Percentiles rank a stretch among this genome's conserved stretches.
phyloP scores from a whole-genome alignment of 2,113 vertebrate genomes.

The Procavia capensis region DNA sequence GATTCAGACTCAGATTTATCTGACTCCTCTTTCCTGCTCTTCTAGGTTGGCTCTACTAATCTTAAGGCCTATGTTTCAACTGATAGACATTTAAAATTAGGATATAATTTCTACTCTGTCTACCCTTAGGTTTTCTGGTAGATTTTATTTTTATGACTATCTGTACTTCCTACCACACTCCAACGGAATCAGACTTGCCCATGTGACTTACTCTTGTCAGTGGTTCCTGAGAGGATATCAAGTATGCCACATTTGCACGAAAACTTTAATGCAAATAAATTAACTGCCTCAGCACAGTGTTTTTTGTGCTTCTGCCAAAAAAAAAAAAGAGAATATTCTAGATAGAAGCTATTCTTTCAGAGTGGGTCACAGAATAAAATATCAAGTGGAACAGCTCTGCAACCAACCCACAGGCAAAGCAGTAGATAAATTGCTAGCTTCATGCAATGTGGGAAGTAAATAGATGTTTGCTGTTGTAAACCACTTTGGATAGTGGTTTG shows the following conservation, averaged over 20 bases:
- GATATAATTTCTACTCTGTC: not conserved
- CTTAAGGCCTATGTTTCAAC: not conserved
- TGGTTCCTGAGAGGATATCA: not conserved
- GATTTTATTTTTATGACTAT: not conserved
- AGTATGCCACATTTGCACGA: not conserved
- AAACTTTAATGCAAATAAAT: not conserved
- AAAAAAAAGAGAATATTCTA: not conserved
- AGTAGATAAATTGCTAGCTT: not conserved
- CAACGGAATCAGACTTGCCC: not conserved
- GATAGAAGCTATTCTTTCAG: not conserved
- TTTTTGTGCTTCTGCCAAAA: not conserved
- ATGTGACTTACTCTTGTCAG: not conserved
- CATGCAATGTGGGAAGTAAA: not conserved
- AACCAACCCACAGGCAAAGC: not conserved
- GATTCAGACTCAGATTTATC: not conserved
- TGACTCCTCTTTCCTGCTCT: not conserved
- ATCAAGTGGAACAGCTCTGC: not conserved
- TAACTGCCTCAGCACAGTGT: not conserved
- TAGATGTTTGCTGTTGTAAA: not conserved
- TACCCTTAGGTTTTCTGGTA: not conserved
- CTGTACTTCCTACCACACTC: not conserved
- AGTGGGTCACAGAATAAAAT: not conserved
- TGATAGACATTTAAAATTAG: not conserved
- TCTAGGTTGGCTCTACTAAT: not conserved
- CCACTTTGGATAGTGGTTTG: not conserved